Evolutionary conservation across 2,113 vertebrate species (phyloP).

Genomic region (Sminthopsis crassicaudata): DNA sequence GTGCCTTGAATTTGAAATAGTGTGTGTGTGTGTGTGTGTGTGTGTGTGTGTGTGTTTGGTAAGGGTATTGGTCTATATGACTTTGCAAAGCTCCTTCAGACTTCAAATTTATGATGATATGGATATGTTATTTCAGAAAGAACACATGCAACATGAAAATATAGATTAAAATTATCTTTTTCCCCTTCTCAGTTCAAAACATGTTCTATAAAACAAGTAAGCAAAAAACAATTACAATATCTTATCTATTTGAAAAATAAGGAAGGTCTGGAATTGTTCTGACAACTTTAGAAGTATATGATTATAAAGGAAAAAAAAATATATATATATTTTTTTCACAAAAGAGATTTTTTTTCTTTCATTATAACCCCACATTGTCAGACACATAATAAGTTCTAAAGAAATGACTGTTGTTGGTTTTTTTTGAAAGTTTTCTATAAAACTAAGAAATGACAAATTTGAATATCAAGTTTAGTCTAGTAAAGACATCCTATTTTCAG

Average conservation of each 20-base stretch:
- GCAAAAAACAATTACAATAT: not conserved
- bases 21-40: no score
- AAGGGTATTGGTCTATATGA: no score
- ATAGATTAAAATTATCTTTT: no score
- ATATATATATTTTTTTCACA: not conserved
- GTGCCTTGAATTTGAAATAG: no score
- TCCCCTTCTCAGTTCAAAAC: no score
- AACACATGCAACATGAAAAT: no score
- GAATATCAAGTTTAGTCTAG: not conserved
- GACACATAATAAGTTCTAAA: not conserved
- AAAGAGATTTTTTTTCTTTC: not conserved
- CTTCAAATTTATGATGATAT: no score
- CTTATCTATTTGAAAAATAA: not conserved
- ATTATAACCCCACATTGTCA: not conserved
- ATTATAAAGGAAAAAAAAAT: not conserved
- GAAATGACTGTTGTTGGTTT: not conserved
- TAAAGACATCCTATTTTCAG: not conserved
- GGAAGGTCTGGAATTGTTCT: not conserved
- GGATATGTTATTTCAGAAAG: no score
- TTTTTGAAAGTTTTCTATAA: not conserved
- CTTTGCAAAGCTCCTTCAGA: no score
- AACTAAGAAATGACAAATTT: not conserved
- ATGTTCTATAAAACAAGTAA: no score
- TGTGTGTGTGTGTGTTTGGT: no score
- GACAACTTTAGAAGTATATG: not conserved